Evolutionary conservation across 2,888 invertebrate species (phyloP), one percentile per base, ranked within the genome.

Genomic region (Mythimna lalbum): DNA sequence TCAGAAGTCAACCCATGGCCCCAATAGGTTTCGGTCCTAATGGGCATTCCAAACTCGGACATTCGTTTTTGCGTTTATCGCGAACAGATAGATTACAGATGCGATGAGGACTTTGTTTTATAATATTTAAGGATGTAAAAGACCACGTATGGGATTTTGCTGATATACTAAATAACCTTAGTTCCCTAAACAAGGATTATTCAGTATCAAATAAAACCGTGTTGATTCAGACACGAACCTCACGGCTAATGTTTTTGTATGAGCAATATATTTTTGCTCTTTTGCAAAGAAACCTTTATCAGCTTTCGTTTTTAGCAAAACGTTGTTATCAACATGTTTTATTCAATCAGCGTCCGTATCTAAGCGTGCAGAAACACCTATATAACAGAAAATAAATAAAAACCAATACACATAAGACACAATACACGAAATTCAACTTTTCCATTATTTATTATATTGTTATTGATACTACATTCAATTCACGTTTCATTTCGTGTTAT

Each of bases 401-500:
- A 73, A 64, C 43, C 70, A 56, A 82, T 53, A 77, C 63, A 59
- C 23, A 63, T 36, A 73, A 68, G 19, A 62, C 61, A 69, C 64
- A 59, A 55, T 66, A 74, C 59, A 70, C 63, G 21, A 57, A 75
- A 72, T 69, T 81, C 68, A 31, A 77, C 39, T 67, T 73, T 65
- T 52, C 50, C n/a, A 47, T 83, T 73, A 83, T 85, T 73, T 83
- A 80, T 85, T 82, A 67, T 73, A 78, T 78, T 59, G 77, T 84
- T 84, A 82, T 86, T 83, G 79, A 66, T 78, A 79, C 74, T 83
- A 82, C 66, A 80, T 83, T 82, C 80, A 82, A 81, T 87, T 82
- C 81, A 84, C 86, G 85, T 87, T 87, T 85, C 85, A 88, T 87
- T 87, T 86, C 76, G 81, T 80, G 72, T 86, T 88, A 85, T 85